Evolutionary conservation across 2,797 vertebrate species (phyloP).

Genomic region (Aeoliscus strigatus): DNA sequence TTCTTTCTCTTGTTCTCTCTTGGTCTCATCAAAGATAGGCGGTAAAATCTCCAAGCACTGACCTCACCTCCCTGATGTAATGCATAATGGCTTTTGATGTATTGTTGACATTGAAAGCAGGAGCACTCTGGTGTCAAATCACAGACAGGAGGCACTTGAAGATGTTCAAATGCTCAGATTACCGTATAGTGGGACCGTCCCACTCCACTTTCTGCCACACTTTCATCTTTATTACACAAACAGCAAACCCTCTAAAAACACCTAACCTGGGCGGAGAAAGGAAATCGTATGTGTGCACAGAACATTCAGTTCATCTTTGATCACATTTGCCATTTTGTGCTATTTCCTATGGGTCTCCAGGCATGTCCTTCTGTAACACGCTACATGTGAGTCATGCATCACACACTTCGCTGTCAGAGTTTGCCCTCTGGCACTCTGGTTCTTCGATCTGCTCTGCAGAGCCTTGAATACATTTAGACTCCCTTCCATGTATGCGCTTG

Average conservation of each 20-base stretch:
- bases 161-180: conserved; percentile 4
- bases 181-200: conserved; percentile 12
- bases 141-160: conserved; percentile 16
- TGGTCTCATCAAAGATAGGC: conserved; percentile 28
- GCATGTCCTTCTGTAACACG: conserved; percentile 42
- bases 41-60: conserved; percentile 53
- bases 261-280: conserved; percentile 29
- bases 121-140: conserved; percentile 34
- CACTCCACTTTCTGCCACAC: background rate
- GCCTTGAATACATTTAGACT: conserved; percentile 18
- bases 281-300: conserved; percentile 15
- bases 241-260: too few relatives aligned
- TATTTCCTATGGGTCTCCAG: conserved; percentile 40
- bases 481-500: conserved; percentile 2
- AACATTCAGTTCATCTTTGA: conserved; percentile 30
- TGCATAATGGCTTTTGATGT: conserved; percentile 40
- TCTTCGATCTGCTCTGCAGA: conserved; percentile 29
- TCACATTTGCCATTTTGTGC: conserved; percentile 28
- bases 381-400: conserved; percentile 47
- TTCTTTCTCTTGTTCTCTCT: conserved; percentile 6
- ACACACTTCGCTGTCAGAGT: conserved; percentile 27
- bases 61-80: conserved; percentile 60
- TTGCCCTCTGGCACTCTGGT: conserved; percentile 16
- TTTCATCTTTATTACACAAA: background rate
- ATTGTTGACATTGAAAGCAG: conserved; percentile 45